Evolutionary conservation across 2,888 invertebrate species (phyloP).

Genomic region (Eupithecia inturbata): DNA sequence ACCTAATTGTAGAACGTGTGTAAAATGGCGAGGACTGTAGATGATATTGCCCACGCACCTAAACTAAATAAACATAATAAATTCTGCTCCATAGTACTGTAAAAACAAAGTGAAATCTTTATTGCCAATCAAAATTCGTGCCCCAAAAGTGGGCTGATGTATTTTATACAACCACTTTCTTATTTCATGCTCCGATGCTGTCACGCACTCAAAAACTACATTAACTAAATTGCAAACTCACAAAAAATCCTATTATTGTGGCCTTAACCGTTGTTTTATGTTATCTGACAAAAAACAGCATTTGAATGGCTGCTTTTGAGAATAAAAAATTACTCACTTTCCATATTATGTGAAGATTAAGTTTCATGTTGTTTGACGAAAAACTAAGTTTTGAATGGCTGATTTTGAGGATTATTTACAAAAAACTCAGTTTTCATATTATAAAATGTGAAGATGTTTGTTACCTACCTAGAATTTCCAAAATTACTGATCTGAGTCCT

Average conservation of each 20-base stretch:
- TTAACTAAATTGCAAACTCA: constrained; percentile 19
- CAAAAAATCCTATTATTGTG: constrained; percentile 18
- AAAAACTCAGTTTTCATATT: no score
- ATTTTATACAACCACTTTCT: constrained; percentile 64
- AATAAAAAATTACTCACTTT: neutral
- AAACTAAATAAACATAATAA: no score
- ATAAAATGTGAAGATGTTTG: no score
- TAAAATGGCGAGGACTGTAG: no score
- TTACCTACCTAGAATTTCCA: neutral
- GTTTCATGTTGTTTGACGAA: no score
- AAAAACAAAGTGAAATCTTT: constrained; percentile 27
- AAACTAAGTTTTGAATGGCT: no score
- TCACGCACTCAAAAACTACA: constrained; percentile 39
- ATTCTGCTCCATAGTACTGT: neutral
- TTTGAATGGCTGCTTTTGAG: neutral
- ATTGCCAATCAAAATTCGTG: constrained; percentile 47
- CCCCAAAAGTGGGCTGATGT: constrained; percentile 62
- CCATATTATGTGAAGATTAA: no score
- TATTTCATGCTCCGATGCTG: constrained; percentile 52
- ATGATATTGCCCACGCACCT: no score
- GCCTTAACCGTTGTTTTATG: neutral
- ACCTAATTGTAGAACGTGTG: no score
- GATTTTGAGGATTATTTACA: no score
- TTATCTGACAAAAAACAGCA: neutral
- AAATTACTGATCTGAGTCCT: neutral